Evolutionary conservation across 2,888 invertebrate genomes (phyloP), one percentile per base, ranked within the genome.

Genomic region (Schrankia costaestrigalis): DNA sequence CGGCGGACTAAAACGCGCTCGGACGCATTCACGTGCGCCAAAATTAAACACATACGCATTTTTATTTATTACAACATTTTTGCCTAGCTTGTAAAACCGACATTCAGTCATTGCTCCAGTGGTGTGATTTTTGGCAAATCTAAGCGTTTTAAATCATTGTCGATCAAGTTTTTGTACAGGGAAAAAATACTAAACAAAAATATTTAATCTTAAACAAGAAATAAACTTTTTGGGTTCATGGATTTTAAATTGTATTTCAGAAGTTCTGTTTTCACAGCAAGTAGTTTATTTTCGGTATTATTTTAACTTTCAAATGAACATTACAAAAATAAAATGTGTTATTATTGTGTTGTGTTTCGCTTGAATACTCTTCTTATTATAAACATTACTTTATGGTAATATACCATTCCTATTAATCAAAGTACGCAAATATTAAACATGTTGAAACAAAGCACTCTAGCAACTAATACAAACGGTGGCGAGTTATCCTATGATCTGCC

Each of bases 21-120:
- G 46, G 40, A 46, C 61, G 56, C 58, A 55, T 51, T 30, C 51
- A 47, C 54, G 55, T 52, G 45, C 51, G 55, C 68, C 65, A 57
- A 64, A 72, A 59, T 67, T 71, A 73, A 71, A 66, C 63, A 33
- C 59, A 59, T 52, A 65, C 72, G 68, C 71, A 70, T 73, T 81
- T 77, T 82, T 76, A 82, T 85, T 82, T 83, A 83, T 80, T 76
- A 71, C 63, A 66, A 73, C 65, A 72, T 74, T 73, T 78, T 75
- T 68, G 62, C 43, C 58, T 69, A 65, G 63, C 71, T 67, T 71
- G 65, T 78, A 72, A 77, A 75, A 66, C 57, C 53, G 55, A 74
- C 69, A 67, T 57, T 58, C 51, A 59, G 56, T 57, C 46, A 43
- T 46, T 51, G 57, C 56, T 62, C 46, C 52, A 46, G 55, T 56